Percentiles rank a stretch among this genome's conserved stretches.
phyloP scores from a whole-genome alignment of 2,113 vertebrate species.

The Climacteris rufus region DNA sequence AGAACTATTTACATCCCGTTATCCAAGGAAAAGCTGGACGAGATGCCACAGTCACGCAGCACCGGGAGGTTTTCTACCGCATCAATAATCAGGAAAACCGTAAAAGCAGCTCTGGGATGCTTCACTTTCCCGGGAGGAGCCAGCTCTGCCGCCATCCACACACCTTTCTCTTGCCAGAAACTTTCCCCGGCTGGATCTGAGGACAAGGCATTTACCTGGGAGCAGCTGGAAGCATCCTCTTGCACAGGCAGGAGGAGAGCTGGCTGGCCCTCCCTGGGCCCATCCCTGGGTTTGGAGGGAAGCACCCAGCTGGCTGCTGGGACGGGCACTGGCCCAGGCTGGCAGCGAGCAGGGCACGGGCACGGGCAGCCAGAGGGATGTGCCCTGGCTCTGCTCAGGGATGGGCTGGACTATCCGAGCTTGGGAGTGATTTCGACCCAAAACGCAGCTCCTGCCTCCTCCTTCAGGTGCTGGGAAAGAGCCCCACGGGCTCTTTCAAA shows the following conservation, averaged over 20 bases:
- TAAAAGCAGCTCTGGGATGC: neutral
- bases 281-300: accelerated
- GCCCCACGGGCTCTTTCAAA: too few relatives aligned
- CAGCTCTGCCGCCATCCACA: neutral
- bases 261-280: accelerated
- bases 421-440: neutral
- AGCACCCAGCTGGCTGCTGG: accelerated
- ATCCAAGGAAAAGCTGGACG: neutral
- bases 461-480: neutral
- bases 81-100: accelerated
- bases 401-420: accelerated
- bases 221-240: neutral
- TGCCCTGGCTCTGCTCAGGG: neutral
- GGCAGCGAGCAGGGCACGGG: neutral
- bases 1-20: neutral
- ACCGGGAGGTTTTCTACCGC: accelerated
- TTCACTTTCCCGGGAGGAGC: accelerated
- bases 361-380: accelerated
- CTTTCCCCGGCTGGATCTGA: neutral
- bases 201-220: neutral
- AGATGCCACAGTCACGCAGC: neutral
- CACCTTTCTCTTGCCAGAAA: accelerated
- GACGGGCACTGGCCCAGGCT: neutral
- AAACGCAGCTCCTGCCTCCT: neutral
- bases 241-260: neutral